phyloP scores from a whole-genome alignment of 2,888 invertebrate species.

The Pachydiplax longipennis region DNA sequence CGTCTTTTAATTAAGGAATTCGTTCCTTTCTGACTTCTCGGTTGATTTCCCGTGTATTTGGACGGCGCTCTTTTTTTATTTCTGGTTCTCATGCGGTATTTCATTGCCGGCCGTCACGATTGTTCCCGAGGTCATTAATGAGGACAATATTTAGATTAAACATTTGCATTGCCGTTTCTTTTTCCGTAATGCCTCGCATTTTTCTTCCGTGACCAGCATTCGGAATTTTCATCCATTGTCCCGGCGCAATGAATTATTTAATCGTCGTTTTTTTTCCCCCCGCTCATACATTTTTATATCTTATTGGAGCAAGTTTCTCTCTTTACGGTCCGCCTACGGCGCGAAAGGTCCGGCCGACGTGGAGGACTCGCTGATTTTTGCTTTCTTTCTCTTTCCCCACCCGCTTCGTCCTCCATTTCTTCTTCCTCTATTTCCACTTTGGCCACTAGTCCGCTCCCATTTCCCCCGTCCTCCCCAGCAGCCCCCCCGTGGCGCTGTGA shows the following conservation, averaged over 20 bases:
- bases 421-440: too few relatives aligned
- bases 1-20: too few relatives aligned
- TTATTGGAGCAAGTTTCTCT: background rate
- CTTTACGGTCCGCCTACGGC: slow-evolving; percentile 1
- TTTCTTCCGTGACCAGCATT: background rate
- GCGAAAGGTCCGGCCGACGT: background rate
- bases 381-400: background rate
- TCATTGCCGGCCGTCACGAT: too few relatives aligned
- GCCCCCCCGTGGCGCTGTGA: background rate
- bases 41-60: too few relatives aligned
- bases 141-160: too few relatives aligned
- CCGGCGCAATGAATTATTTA: slow-evolving; percentile 24
- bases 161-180: background rate
- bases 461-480: background rate
- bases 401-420: background rate
- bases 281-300: background rate
- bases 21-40: too few relatives aligned
- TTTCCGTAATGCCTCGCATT: background rate
- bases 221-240: background rate
- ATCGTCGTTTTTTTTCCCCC: background rate
- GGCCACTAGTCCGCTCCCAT: too few relatives aligned
- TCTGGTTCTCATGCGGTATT: too few relatives aligned
- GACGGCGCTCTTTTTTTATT: too few relatives aligned
- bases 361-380: background rate
- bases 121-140: too few relatives aligned